Evolutionary conservation across 2,113 vertebrate species (phyloP).

Genomic region (Spheniscus mendiculus): DNA sequence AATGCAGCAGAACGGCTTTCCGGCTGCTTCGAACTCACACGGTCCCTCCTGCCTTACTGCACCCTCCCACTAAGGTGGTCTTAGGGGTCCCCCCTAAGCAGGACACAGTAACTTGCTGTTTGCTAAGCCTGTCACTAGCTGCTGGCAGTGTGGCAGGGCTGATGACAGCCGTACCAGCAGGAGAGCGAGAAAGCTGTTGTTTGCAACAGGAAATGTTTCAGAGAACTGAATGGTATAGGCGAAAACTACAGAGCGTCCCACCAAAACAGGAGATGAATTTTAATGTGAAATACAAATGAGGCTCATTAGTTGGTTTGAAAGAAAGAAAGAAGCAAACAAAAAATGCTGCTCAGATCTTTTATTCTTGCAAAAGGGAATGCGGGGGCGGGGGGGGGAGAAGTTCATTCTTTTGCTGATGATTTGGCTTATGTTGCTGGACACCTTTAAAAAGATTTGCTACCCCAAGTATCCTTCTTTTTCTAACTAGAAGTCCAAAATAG

Average conservation of each 20-base stretch:
- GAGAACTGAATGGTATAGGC: not conserved
- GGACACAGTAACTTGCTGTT: not conserved
- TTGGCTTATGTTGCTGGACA: conserved; percentile 22
- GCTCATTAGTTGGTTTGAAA: not conserved
- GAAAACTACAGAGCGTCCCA: not conserved
- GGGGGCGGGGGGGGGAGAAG: not conserved
- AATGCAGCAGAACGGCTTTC: not conserved
- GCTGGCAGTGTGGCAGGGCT: not conserved
- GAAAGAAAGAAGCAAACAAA: not conserved
- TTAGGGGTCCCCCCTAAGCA: not conserved
- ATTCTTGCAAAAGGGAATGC: not conserved
- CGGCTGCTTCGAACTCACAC: not conserved
- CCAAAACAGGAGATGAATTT: not conserved
- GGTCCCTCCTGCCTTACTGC: not conserved
- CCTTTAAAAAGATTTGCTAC: not conserved
- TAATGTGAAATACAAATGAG: not conserved
- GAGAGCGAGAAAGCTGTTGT: not conserved
- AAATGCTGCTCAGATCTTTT: not conserved
- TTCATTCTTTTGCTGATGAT: not conserved
- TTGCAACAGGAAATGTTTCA: not conserved
- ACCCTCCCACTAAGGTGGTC: not conserved
- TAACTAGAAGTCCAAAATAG: not conserved
- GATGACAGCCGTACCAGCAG: not conserved
- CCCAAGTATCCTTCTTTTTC: not conserved
- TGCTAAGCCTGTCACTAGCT: not conserved